Evolutionary conservation across 37 sponge, comb jelly and placozoan genomes (phyloP).

Genomic region (Dysidea cf. avara): DNA sequence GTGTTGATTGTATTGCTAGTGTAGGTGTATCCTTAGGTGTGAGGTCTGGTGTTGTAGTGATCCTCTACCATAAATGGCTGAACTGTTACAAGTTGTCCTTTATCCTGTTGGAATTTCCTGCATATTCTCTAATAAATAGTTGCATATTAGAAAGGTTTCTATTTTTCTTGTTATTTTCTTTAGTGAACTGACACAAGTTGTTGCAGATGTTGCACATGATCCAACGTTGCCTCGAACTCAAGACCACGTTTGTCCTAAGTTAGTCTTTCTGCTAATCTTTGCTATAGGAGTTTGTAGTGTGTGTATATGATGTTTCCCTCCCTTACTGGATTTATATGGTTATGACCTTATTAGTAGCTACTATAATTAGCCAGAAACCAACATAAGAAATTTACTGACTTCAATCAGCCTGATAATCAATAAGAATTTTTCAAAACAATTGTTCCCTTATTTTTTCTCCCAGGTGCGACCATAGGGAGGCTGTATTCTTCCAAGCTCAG

Average conservation of each 20-base stretch:
- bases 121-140: too few relatives aligned
- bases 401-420: too few relatives aligned
- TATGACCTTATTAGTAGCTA: too few relatives aligned
- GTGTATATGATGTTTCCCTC: not conserved
- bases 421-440: too few relatives aligned
- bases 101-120: too few relatives aligned
- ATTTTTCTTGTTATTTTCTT: not conserved
- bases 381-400: too few relatives aligned
- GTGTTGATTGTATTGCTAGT: too few relatives aligned
- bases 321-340: not conserved
- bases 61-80: not conserved
- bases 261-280: conserved; percentile 6
- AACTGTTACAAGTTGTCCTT: too few relatives aligned
- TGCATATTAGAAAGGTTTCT: not conserved
- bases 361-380: too few relatives aligned
- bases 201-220: conserved; percentile 96
- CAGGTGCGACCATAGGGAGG: conserved; percentile 85
- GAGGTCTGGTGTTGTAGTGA: conserved; percentile 3
- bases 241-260: conserved; percentile 93
- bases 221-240: conserved; percentile 96
- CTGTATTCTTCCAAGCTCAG: conserved; percentile 98
- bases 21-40: too few relatives aligned
- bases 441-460: too few relatives aligned
- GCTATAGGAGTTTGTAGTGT: too few relatives aligned
- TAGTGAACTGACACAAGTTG: conserved; percentile 94